A percentile compares a stretch with the other conserved stretches of the same genome.
Conservation (phyloP, 2,888 invertebrate species). For the Rhingia rostrata region DNA sequence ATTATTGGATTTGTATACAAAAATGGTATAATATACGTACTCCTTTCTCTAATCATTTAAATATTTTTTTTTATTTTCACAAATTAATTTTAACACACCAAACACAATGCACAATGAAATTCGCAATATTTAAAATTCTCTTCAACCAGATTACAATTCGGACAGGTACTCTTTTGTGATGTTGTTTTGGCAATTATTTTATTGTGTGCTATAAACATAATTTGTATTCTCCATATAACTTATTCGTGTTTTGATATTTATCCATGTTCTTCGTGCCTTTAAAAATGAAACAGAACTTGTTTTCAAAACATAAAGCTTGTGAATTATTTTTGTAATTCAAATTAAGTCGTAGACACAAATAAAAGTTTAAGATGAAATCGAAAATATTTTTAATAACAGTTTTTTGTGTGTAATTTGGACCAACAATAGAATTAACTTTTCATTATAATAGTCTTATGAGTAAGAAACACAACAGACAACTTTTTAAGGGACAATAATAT, state of each 20-base stretch:
- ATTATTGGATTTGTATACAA: constrained; percentile 49
- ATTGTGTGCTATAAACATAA: constrained; percentile 83
- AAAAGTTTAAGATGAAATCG: constrained; percentile 2
- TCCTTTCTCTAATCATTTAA: constrained; percentile 18
- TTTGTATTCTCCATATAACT: constrained; percentile 82
- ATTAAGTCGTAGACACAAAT: constrained; percentile 24
- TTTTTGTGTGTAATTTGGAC: constrained; percentile 6
- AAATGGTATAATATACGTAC: constrained; percentile 52
- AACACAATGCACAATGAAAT: constrained; percentile 56
- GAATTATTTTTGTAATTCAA: constrained; percentile 39
- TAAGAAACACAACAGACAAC: neutral
- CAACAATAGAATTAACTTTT: constrained; percentile 9
- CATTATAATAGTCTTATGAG: neutral
- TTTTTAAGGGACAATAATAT: constrained; percentile 22
- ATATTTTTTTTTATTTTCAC: constrained; percentile 15
- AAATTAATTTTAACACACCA: constrained; percentile 12
- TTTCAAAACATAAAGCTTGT: constrained; percentile 22
- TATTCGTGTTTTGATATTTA: constrained; percentile 81
- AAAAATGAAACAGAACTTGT: constrained; percentile 29
- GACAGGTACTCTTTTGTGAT: constrained; percentile 83
- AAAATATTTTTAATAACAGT: neutral
- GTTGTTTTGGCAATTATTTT: constrained; percentile 82
- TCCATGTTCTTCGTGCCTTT: constrained; percentile 80
- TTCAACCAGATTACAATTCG: constrained; percentile 81
- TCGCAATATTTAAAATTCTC: constrained; percentile 50